These are phyloP conservation scores for Agrotis ipsilon DNA, from an alignment of 2,888 invertebrate genomes.

Conservation along the genomic window DNA sequence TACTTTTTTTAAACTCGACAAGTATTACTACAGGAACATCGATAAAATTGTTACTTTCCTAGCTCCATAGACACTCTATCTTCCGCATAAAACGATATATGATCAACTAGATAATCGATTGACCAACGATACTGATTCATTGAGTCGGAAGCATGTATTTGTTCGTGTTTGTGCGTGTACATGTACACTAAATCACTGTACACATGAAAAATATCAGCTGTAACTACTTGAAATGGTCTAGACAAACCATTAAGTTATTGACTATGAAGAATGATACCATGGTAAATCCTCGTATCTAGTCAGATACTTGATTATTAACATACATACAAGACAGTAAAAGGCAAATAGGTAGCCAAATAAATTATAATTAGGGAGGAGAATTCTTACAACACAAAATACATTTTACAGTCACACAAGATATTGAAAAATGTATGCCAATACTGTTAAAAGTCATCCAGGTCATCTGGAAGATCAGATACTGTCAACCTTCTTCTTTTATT, in stretches of 20 bases:
- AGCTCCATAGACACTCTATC: not conserved
- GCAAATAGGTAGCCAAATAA: no score
- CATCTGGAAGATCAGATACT: no score
- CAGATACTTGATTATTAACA: not conserved
- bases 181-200: slow-evolving; percentile 25
- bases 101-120: slow-evolving; percentile 16
- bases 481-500: no score
- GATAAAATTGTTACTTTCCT: not conserved
- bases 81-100: slow-evolving; percentile 34
- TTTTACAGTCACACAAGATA: no score
- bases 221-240: slow-evolving; percentile 12
- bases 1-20: no score
- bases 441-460: no score
- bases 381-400: no score
- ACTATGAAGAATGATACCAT: not conserved
- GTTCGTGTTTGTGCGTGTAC: slow-evolving; percentile 34
- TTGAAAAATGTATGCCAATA: no score
- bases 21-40: not conserved
- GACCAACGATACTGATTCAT: slow-evolving; percentile 30
- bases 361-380: no score
- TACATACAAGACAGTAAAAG: not conserved
- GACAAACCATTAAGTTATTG: slow-evolving; percentile 19
- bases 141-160: slow-evolving; percentile 36
- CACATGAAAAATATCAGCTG: slow-evolving; percentile 8
- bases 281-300: not conserved